Evolutionary conservation across 2,113 vertebrate genomes (phyloP).

Genomic region (Oreochromis spilurus): DNA sequence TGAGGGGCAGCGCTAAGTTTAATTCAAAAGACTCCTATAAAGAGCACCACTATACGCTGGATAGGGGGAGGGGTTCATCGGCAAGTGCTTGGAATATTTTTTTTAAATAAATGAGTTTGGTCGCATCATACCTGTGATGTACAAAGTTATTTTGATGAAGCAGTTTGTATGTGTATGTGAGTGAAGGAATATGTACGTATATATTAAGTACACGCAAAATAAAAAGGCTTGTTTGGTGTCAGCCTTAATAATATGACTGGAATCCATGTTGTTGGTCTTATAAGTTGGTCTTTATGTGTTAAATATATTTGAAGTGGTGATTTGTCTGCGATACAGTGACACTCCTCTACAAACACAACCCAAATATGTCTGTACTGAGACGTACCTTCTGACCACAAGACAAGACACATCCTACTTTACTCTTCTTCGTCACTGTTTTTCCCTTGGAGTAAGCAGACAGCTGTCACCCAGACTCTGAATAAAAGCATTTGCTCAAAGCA

Average conservation of each 20-base stretch:
- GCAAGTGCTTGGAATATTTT: neutral
- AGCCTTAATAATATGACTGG: neutral
- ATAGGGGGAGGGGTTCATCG: neutral
- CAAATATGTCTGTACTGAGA: neutral
- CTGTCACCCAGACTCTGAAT: slow-evolving; percentile 56
- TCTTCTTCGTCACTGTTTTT: neutral
- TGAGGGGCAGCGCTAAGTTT: neutral
- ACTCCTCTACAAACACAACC: neutral
- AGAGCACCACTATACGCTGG: neutral
- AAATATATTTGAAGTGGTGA: neutral
- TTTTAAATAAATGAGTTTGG: neutral
- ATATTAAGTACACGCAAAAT: neutral
- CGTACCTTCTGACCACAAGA: neutral
- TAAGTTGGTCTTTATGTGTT: neutral
- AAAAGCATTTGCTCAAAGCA: slow-evolving; percentile 54
- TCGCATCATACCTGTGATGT: neutral
- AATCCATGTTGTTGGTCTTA: neutral
- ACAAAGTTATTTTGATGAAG: neutral
- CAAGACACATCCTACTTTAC: neutral
- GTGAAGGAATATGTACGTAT: neutral
- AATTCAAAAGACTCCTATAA: neutral
- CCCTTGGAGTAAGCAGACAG: slow-evolving; percentile 38
- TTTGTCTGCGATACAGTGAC: neutral
- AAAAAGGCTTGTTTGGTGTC: neutral
- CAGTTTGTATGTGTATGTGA: neutral